Base-by-base conservation (phyloP, 2,888 invertebrate species). In the Halictus ligatus region DNA sequence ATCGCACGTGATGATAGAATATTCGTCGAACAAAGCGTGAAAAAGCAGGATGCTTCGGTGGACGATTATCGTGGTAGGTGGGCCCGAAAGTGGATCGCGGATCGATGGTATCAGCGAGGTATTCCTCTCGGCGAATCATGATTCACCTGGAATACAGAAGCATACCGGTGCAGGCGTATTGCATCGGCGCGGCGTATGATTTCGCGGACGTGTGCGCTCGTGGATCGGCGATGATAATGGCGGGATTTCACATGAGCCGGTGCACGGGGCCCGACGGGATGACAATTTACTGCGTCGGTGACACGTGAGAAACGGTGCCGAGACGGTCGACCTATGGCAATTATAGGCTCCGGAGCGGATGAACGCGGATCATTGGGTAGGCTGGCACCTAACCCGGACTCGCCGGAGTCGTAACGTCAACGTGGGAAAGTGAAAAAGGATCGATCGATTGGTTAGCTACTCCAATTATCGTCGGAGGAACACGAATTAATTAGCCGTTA, bases 401-500 rank as follows among this genome's bases (percentile, higher is more conserved):
- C 80, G 71, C 84, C 84, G 88, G 35, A 40, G 67, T 72, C 74
- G 71, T n/a, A 43, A 71, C 83, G 85, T 87, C 85, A 88, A 69
- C 90, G 91, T 92, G 91, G 91, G 91, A 92, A 92, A 90, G 83
- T 91, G 86, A 84, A 87, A 91, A 91, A 89, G 88, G 90, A 90
- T 91, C 87, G 93, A 93, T 92, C 89, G 87, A 64, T 64, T 18
- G 90, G 90, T 89, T 91, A 89, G 90, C 82, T 85, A 78, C 81
- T 91, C 88, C 89, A 92, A 92, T 93, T 92, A 93, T 92, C 91
- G 88, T 89, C 87, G 88, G 89, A 92, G 92, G 91, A 93, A 89
- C 90, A 91, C 87, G 92, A 92, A 93, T 94, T 93, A 93, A 94
- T 94, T 94, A 94, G 90, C 88, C 85, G 88, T 92, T 91, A 92